Evolutionary conservation across 2,797 vertebrate species (phyloP), one percentile per base, ranked within the genome.

Genomic region (Neostethus bicornis): DNA sequence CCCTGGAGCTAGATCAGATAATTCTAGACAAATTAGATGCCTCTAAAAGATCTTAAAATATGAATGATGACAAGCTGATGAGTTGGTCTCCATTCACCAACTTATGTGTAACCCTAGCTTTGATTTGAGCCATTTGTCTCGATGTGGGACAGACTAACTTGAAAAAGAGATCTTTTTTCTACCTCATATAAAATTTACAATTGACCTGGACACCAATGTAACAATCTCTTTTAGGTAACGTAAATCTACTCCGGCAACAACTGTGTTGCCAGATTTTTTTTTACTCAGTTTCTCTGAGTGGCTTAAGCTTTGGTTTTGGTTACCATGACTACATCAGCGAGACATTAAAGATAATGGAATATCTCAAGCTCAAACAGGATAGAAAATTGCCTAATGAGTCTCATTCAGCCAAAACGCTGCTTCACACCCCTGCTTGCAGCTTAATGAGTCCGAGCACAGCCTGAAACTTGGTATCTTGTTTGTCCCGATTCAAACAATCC

Each of bases 141-240:
- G 20, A 20, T 20, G 20, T 20, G 20, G 20, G 20, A 39, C 16
- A 21, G 26, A 7, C 42, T 14, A 12, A 21, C 29, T 38, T 41
- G 7, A 46, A 34, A 20, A 34, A 52, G 32, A n/a, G n/a, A n/a
- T 66, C 47, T 50, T 14, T 61, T 38, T 9, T 59, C 59, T 58
- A n/a, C 29, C 34, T 75, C 21, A 45, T 87, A 13, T 55, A 84
- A 67, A 75, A 83, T 90, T 83, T 34, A 85, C 75, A 58, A 10
- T 37, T 69, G 46, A 52, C 61, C 75, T 51, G 39, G 37, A 51
- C 66, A 48, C 31, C 14, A 4, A 44, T 23, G 5, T 3, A 41
- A 65, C 62, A 8, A 3, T 58, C 56, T 50, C 31, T 39, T 46
- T 66, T 29, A 52, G 34, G 54, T 63, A 65, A 66, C 53, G 41